Evolutionary conservation across 2,113 vertebrate genomes (phyloP).

Genomic region (Dipodomys ordii): DNA sequence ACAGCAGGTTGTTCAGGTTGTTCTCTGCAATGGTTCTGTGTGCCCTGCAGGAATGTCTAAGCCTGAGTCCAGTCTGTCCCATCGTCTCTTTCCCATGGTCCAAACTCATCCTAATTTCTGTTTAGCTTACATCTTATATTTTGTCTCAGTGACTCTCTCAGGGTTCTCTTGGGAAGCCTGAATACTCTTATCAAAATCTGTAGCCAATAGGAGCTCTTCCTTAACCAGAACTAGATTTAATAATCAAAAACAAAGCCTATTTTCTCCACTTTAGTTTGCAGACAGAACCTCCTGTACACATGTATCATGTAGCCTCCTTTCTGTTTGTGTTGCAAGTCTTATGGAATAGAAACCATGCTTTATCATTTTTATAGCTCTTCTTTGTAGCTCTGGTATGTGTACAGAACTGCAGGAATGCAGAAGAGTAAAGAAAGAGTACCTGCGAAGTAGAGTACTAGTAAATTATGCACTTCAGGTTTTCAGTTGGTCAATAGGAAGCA

Average conservation of each 20-base stretch:
- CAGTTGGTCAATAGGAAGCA: background rate
- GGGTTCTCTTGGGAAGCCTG: background rate
- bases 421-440: background rate
- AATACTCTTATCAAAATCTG: background rate
- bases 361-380: background rate
- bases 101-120: background rate
- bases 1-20: background rate
- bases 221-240: background rate
- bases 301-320: background rate
- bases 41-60: background rate
- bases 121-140: background rate
- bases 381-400: background rate
- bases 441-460: fast-evolving
- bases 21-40: background rate
- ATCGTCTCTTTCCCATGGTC: background rate
- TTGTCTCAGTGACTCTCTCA: background rate
- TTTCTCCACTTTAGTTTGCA: background rate
- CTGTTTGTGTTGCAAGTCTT: too few species aligned
- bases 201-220: background rate
- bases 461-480: background rate
- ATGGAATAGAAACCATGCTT: background rate
- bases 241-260: background rate
- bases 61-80: background rate
- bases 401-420: background rate
- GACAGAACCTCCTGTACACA: background rate